These are phyloP conservation scores for Drosophila birchii DNA, from an alignment of 2,888 invertebrate genomes.

Conservation along the genomic window DNA sequence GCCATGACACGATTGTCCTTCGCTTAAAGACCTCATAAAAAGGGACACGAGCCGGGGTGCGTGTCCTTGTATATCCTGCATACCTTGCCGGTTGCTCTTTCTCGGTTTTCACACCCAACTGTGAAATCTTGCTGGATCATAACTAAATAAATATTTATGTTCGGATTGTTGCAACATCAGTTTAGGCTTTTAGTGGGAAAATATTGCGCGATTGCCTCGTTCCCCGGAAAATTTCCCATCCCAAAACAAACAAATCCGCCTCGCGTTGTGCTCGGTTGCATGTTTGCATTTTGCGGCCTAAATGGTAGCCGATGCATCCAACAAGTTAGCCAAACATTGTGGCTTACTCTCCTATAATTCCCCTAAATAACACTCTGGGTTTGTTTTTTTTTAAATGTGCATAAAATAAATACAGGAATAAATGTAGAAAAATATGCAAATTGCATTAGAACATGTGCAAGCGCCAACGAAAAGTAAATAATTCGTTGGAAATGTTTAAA, in stretches of 20 bases:
- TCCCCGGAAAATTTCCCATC: constrained; percentile 54
- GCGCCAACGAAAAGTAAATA: constrained; percentile 17
- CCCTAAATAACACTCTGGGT: constrained; percentile 17
- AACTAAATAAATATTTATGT: constrained; percentile 75
- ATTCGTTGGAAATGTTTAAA: constrained; percentile 4
- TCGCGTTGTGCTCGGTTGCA: constrained; percentile 3
- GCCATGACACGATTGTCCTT: constrained; percentile 49
- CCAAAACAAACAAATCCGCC: constrained; percentile 47
- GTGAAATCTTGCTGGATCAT: constrained; percentile 70
- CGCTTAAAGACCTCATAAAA: constrained; percentile 43
- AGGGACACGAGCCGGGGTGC: constrained; percentile 6
- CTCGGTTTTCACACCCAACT: constrained; percentile 68
- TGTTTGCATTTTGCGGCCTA: constrained; percentile 39
- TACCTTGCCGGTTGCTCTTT: constrained; percentile 47
- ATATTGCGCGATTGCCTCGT: constrained; percentile 42
- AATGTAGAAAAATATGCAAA: constrained; percentile 26
- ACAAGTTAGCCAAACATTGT: constrained; percentile 46
- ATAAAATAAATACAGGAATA: constrained; percentile 23
- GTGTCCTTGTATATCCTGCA: constrained; percentile 23
- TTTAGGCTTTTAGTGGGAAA: constrained; percentile 76
- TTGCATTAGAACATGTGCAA: constrained; percentile 24
- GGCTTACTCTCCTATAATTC: constrained; percentile 19
- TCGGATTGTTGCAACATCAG: constrained; percentile 49
- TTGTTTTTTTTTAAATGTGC: constrained; percentile 31
- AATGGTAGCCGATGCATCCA: constrained; percentile 20